phyloP scores from a whole-genome alignment of 2,888 invertebrate genomes.

The Spisula subtruncata region DNA sequence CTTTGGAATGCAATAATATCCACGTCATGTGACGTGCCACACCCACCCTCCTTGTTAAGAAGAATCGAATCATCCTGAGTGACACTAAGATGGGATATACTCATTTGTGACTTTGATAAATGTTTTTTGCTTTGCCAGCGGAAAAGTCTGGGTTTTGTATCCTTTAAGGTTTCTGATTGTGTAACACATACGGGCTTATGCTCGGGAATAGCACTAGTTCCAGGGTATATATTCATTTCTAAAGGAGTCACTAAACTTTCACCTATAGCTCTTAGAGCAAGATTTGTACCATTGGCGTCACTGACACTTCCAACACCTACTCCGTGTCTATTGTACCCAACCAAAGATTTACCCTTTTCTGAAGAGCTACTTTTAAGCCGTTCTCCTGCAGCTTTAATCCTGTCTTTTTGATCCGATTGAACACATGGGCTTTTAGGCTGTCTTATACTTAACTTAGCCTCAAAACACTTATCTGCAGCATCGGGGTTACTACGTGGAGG shows the following conservation, averaged over 20 bases:
- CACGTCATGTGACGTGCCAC: conserved; percentile 81
- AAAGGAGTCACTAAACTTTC: conserved; percentile 86
- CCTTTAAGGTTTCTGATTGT: conserved; percentile 63
- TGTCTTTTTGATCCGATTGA: conserved; percentile 10
- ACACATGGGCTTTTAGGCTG: neutral
- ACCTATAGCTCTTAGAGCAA: conserved; percentile 85
- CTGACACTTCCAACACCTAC: neutral
- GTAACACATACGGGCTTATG: conserved; percentile 64
- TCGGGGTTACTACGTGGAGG: conserved; percentile 77
- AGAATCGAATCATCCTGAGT: conserved; percentile 56
- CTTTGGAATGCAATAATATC: conserved; percentile 90
- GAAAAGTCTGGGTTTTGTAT: conserved; percentile 81
- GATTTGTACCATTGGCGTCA: conserved; percentile 67
- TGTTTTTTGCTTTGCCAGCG: conserved; percentile 87
- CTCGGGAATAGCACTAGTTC: conserved; percentile 60
- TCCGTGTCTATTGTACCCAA: conserved; percentile 24
- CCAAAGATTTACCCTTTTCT: neutral
- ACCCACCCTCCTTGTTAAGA: conserved; percentile 41
- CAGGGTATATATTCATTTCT: conserved; percentile 78
- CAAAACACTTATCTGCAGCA: conserved; percentile 54
- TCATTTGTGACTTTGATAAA: conserved; percentile 85
- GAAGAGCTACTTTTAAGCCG: neutral
- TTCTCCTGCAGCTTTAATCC: conserved; percentile 25
- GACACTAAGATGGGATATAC: conserved; percentile 11
- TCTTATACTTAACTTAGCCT: conserved; percentile 28